Base-by-base conservation (phyloP, 2,797 vertebrate species). In the Pseudochirops cupreus region DNA sequence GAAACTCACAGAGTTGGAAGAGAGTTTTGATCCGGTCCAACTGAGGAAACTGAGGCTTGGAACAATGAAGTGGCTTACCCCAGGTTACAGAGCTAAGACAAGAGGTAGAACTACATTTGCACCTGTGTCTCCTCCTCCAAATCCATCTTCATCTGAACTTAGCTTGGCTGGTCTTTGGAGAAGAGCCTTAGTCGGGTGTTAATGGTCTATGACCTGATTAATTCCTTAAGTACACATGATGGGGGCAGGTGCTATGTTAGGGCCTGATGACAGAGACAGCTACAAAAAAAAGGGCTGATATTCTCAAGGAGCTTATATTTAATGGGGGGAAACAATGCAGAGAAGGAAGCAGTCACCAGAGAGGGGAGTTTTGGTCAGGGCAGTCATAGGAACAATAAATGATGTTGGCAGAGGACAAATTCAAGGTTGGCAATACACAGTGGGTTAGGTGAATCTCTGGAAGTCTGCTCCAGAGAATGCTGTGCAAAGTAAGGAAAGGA, bases 271-370 rank as follows among this genome's bases (percentile, higher is more conserved):
- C 9, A 62, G 52, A 31, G 74, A 52, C 52, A 57, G 56, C 87
- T 39, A 74, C 33, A 46, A 91, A 95, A 94, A 53, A 46, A 28
- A 92, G 50, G 39, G 16, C 11, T 52, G 28, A 92, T 92, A 92
- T 91, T 24, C 56, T 91, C 24, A 59, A 58, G 56, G 92, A 58
- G 53, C 2, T 87, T 91, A 46, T 21, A 87, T 56, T 94, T 53
- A 53, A 53, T 53, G 53, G 53, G n/a, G 39, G 46, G 89, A 91
- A 53, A 94, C 26, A 92, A 18, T 46, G 52, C 18, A 50, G 92
- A 95, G 39, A 67, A 62, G 92, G 12, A 7, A 87, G 39, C 1
- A 1, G 16, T 39, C 12, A 74, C 6, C 67, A 24, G 29, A 82
- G 7, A 46, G 16, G 33, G 33, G 6, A 10, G 18, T 46, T 46